Percentiles rank a stretch among this genome's conserved stretches.
These are phyloP conservation scores for Heliconius nattereri DNA, from an alignment of 1,140 invertebrate genomes.

Conservation along the genomic window DNA sequence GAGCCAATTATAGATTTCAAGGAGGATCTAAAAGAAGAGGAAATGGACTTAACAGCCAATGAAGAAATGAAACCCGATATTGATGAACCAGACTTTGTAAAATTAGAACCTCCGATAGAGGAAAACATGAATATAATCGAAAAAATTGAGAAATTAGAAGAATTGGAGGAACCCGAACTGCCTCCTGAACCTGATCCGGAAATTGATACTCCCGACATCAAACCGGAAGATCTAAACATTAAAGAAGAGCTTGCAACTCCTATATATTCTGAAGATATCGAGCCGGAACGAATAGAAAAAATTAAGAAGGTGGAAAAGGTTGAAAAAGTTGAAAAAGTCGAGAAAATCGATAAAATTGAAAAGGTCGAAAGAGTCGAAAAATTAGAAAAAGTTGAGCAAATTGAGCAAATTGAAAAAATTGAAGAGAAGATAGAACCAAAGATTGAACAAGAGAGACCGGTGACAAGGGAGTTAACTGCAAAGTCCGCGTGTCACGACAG, in stretches of 20 bases:
- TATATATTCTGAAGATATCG: slow-evolving; percentile 31
- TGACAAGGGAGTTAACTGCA: slow-evolving; percentile 60
- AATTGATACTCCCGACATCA: slow-evolving; percentile 39
- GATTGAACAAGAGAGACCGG: slow-evolving; percentile 57
- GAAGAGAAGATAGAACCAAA: slow-evolving; percentile 50
- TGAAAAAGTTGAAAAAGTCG: background rate
- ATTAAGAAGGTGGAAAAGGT: background rate
- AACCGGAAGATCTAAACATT: slow-evolving; percentile 39
- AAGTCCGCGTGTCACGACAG: slow-evolving; percentile 74
- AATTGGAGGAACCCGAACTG: slow-evolving; percentile 37
- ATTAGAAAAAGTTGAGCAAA: slow-evolving; percentile 17
- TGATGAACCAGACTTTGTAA: slow-evolving; percentile 71
- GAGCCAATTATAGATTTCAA: slow-evolving; percentile 58
- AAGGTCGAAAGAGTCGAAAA: slow-evolving; percentile 46
- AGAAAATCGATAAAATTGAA: slow-evolving; percentile 24
- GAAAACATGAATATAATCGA: slow-evolving; percentile 26
- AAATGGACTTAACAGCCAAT: slow-evolving; percentile 68
- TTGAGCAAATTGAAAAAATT: slow-evolving; percentile 26
- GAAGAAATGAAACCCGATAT: slow-evolving; percentile 73
- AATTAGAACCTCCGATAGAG: slow-evolving; percentile 55
- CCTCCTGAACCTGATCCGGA: slow-evolving; percentile 21
- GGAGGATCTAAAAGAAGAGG: slow-evolving; percentile 43
- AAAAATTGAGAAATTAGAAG: slow-evolving; percentile 30
- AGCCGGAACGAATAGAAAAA: background rate
- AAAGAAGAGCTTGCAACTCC: slow-evolving; percentile 37